These are phyloP conservation scores for Cynopterus brachyotis DNA, from an alignment of 2,113 vertebrate genomes.

Conservation along the genomic window DNA sequence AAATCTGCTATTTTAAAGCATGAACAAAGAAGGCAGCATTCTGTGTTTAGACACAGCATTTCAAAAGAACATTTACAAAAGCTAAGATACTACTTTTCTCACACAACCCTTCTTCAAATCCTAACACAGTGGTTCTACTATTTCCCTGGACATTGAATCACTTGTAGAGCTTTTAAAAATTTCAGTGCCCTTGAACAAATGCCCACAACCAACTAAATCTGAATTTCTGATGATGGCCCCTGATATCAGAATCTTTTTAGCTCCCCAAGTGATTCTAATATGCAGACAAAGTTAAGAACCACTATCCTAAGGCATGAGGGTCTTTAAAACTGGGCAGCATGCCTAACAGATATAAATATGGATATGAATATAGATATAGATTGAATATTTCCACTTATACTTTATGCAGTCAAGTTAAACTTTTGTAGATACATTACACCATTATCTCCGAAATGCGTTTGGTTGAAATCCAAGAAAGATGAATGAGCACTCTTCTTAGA, in stretches of 20 bases:
- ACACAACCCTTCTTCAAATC: not conserved
- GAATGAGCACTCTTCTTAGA: slow-evolving; percentile 49
- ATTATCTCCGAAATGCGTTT: slow-evolving; percentile 62
- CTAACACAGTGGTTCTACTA: not conserved
- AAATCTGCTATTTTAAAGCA: not conserved
- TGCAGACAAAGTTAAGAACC: not conserved
- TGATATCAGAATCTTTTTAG: not conserved
- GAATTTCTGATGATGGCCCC: not conserved
- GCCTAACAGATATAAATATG: slow-evolving; percentile 22
- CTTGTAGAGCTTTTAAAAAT: not conserved
- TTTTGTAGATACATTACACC: slow-evolving; percentile 55
- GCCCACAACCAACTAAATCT: not conserved
- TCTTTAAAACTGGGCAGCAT: not conserved
- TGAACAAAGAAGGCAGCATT: not conserved
- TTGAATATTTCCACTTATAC: slow-evolving; percentile 71
- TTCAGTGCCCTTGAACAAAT: not conserved
- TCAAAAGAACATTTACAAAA: not conserved
- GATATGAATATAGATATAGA: slow-evolving; percentile 29
- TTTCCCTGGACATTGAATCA: not conserved
- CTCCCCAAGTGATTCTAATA: not conserved
- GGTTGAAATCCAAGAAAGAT: slow-evolving; percentile 60
- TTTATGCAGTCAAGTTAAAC: slow-evolving; percentile 69
- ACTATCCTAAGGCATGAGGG: not conserved
- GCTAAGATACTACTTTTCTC: not conserved
- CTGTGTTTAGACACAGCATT: not conserved